A percentile compares a stretch with the other conserved stretches of the same genome.
Evolutionary conservation across 2,888 invertebrate species (phyloP).

Genomic region (Thereva unica): DNA sequence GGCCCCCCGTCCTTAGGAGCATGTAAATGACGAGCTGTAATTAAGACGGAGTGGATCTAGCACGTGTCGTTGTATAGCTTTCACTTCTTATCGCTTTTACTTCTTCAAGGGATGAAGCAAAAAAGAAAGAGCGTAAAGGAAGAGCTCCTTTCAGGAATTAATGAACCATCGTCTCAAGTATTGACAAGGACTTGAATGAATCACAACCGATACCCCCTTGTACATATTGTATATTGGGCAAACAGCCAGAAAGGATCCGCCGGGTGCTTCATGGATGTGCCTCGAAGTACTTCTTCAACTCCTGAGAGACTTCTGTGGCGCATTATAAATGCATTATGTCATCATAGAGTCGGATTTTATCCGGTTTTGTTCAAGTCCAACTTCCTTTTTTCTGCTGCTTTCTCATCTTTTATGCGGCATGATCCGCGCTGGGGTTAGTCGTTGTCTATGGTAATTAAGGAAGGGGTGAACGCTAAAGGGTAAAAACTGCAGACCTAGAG

Average conservation of each 20-base stretch:
- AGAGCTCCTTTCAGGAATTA: conserved; percentile 9
- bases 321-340: conserved; percentile 29
- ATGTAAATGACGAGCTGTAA: too few relatives aligned
- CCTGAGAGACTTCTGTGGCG: neutral
- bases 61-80: conserved; percentile 14
- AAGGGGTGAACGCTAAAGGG: neutral
- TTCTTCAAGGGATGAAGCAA: neutral
- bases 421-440: neutral
- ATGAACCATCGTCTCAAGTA: conserved; percentile 18
- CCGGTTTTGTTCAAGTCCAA: neutral
- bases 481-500: neutral
- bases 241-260: too few relatives aligned
- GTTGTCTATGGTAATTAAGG: neutral
- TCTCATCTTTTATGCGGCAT: too few relatives aligned
- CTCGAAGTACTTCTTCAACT: too few relatives aligned
- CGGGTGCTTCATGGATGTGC: too few relatives aligned
- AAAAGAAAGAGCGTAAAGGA: neutral
- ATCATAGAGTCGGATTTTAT: conserved; percentile 10
- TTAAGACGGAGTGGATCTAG: neutral
- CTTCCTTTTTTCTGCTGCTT: neutral
- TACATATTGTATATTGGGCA: too few relatives aligned
- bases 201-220: too few relatives aligned
- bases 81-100: neutral
- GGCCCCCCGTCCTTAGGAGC: too few relatives aligned
- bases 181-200: conserved; percentile 6